These are phyloP conservation scores for Pomatorhinus ruficollis DNA, from an alignment of 2,113 vertebrate genomes.

Conservation along the genomic window DNA sequence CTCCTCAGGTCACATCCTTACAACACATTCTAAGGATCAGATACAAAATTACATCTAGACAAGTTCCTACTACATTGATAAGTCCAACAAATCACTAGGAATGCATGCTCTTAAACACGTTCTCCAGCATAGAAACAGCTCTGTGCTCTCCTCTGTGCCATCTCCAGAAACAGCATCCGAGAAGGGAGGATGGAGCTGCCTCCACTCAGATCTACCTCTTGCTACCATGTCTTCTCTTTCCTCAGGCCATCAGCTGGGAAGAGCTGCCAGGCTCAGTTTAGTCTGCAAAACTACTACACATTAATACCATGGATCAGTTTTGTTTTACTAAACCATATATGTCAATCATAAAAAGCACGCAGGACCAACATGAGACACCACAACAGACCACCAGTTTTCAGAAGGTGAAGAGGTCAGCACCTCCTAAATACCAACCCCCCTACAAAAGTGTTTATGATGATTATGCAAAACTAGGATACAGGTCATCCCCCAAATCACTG, in stretches of 20 bases:
- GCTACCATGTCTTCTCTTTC: accelerated
- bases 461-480: neutral
- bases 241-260: neutral
- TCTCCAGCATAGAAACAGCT: neutral
- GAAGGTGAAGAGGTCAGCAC: neutral
- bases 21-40: neutral
- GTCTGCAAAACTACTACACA: neutral
- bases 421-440: neutral
- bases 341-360: neutral
- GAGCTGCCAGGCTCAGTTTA: neutral
- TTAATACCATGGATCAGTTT: neutral
- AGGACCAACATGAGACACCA: neutral
- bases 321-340: neutral
- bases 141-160: neutral
- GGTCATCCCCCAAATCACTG: neutral
- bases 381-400: neutral
- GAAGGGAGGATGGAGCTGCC: neutral
- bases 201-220: neutral
- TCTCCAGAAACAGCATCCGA: neutral
- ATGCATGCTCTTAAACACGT: neutral
- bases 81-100: neutral
- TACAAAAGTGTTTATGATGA: neutral
- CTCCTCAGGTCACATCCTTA: neutral
- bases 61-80: neutral
- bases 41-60: neutral